Percentiles rank a stretch among this genome's conserved stretches.
Conservation (phyloP, 2,113 vertebrate genomes). For the Smithornis capensis region DNA sequence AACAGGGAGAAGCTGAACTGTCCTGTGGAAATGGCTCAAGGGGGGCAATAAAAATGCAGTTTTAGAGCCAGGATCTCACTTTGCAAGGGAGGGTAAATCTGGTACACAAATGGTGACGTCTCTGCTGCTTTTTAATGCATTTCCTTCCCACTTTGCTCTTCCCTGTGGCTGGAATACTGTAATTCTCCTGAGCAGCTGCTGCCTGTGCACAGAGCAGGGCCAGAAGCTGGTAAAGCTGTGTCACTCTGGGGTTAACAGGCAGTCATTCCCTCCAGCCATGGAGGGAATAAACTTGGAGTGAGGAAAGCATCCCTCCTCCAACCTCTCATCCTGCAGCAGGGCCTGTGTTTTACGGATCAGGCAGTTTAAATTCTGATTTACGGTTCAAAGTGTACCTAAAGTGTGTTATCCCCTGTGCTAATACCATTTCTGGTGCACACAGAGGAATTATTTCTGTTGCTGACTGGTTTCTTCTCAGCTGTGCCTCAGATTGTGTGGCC, state of each 20-base stretch:
- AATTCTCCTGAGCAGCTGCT: neutral
- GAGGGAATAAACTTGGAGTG: neutral
- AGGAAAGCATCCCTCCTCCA: neutral
- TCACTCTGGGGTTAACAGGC: neutral
- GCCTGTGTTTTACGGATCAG: neutral
- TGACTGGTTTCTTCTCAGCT: neutral
- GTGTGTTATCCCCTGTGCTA: neutral
- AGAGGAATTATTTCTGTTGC: neutral
- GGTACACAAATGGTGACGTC: neutral
- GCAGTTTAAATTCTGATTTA: neutral
- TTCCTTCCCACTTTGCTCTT: neutral
- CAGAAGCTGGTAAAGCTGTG: neutral
- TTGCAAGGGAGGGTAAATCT: neutral
- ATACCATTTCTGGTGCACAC: neutral
- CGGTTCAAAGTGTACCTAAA: neutral
- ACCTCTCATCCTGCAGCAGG: neutral
- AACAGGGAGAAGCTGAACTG: neutral
- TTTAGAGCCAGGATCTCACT: neutral
- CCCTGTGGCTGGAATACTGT: neutral
- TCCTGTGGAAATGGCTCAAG: neutral
- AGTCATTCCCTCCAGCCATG: neutral
- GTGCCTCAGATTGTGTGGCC: neutral
- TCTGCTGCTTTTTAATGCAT: neutral
- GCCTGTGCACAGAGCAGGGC: accelerated
- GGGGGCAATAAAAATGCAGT: accelerated